Evolutionary conservation across 2,113 vertebrate species (phyloP).

Genomic region (Cairina moschata): DNA sequence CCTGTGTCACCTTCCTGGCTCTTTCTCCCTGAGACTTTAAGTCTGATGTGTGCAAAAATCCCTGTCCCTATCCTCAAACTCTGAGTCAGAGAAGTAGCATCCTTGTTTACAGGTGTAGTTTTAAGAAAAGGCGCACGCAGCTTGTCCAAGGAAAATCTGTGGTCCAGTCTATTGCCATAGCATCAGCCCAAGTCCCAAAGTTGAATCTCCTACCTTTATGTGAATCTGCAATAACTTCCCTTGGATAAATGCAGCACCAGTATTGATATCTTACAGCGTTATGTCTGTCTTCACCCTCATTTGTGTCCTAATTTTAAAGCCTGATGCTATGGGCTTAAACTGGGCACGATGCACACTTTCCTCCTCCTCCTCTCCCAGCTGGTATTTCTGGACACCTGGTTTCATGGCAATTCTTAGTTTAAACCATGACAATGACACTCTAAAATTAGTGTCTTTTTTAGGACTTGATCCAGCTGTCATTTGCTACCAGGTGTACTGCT

Average conservation of each 20-base stretch:
- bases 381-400: not conserved
- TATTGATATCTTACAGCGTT: not conserved
- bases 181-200: not conserved
- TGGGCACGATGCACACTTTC: not conserved
- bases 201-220: not conserved
- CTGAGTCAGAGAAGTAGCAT: not conserved
- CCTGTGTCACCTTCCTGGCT: not conserved
- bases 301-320: not conserved
- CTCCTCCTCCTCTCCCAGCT: not conserved
- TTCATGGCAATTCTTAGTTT: not conserved
- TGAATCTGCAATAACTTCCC: not conserved
- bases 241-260: not conserved
- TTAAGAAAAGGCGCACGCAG: not conserved
- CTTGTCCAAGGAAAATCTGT: not conserved
- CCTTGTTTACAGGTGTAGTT: not conserved
- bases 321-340: not conserved
- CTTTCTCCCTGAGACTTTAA: not conserved
- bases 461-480: not conserved
- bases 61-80: not conserved
- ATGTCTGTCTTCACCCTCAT: not conserved
- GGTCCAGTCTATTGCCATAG: not conserved
- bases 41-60: not conserved
- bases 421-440: not conserved
- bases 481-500: not conserved
- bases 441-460: constrained; percentile 14